These are phyloP conservation scores for Eupithecia subumbrata DNA, from an alignment of 2,888 invertebrate genomes.

Conservation along the genomic window DNA sequence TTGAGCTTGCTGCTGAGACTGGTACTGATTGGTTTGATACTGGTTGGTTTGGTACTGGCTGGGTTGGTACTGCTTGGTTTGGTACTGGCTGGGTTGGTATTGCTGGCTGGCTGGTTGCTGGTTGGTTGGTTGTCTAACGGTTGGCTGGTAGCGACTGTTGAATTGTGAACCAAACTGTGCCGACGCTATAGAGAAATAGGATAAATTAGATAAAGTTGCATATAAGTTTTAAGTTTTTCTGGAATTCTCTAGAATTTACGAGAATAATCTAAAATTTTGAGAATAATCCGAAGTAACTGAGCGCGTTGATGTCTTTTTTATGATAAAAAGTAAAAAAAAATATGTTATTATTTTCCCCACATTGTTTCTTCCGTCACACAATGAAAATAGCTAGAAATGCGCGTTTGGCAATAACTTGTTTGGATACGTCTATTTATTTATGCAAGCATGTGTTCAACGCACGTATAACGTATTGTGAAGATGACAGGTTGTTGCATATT, in stretches of 20 bases:
- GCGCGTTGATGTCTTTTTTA: neutral
- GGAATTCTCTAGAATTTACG: neutral
- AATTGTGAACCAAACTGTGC: conserved; percentile 54
- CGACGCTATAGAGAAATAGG: conserved; percentile 50
- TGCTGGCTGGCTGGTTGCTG: conserved; percentile 29
- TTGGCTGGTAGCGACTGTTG: conserved; percentile 31
- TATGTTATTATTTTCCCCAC: neutral
- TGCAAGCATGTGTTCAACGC: neutral
- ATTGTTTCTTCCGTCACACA: neutral
- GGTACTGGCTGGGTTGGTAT: conserved; percentile 46
- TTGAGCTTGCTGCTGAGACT: conserved; percentile 44
- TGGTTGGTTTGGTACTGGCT: conserved; percentile 43
- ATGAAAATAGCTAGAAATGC: conserved; percentile 4
- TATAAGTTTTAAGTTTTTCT: neutral
- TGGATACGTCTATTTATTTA: neutral
- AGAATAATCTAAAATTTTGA: neutral
- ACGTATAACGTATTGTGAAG: conserved; percentile 20
- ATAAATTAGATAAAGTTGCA: neutral
- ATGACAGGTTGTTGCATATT: conserved; percentile 38
- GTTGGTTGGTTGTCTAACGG: conserved; percentile 37
- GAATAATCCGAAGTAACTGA: neutral
- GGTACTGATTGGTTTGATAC: conserved; percentile 46
- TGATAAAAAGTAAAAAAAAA: neutral
- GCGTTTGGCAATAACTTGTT: neutral
- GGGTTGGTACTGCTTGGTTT: conserved; percentile 44